Evolutionary conservation across 2,797 vertebrate genomes (phyloP), one percentile per base, ranked within the genome.

Genomic region (Nyctibius grandis): DNA sequence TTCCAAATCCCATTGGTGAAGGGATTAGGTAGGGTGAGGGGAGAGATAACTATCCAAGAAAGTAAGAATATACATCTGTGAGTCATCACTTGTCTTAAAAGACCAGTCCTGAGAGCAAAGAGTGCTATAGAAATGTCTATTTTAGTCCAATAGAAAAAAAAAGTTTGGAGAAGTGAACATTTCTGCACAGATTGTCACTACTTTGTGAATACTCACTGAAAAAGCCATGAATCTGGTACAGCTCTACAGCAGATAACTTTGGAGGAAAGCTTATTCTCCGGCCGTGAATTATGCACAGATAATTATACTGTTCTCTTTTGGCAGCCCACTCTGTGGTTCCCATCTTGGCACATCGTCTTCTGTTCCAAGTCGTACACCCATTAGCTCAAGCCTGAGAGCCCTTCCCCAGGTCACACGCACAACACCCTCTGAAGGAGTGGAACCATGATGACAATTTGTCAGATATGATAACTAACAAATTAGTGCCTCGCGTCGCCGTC

Each of bases 251-350:
- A 96, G 96, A 95, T 93, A 96, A 96, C 94, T 97, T 97, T 95
- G 92, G 92, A 96, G 95, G 89, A 95, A 95, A 96, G 88, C 95
- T 97, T 95, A 92, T 96, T 95, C 96, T 95, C 89, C 12, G 93
- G 91, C 89, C 94, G 94, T 96, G 96, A 97, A 97, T 97, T 96
- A 97, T 97, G 96, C 91, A 96, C 96, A 97, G 95, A 96, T 97
- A 95, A 96, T 97, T 97, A 97, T 96, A 97, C 96, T 97, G 96
- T 97, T 95, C 95, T 96, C 94, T 96, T 96, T 96, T 97, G 96
- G 96, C 95, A 97, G 94, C 96, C 96, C 94, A 96, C 96, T 97
- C 96, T 94, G 91, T 97, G 94, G 96, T 97, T 96, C 92, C 95
- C 96, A 95, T 91, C 93, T 96, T 97, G 96, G 95, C 96, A 96